Conservation (phyloP, 1,140 invertebrate genomes). For the Nephila pilipes region DNA sequence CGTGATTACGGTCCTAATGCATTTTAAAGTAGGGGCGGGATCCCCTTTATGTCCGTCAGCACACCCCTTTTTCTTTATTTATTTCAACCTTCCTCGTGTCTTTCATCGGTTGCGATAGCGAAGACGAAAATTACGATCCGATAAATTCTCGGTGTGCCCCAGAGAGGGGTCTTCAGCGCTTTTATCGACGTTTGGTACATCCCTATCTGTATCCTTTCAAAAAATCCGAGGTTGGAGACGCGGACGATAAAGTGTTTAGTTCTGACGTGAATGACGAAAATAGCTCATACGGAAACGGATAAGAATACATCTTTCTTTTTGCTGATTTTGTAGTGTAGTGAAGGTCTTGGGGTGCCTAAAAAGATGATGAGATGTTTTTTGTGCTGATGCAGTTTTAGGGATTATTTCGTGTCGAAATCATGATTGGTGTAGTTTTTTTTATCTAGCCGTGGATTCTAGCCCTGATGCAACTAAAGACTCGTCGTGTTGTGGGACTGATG, state of each 20-base stretch:
- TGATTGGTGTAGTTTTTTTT: no score
- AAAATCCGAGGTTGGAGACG: neutral
- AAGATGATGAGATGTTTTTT: no score
- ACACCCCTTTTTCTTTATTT: neutral
- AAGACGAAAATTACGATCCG: constrained; percentile 4
- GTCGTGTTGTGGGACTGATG: no score
- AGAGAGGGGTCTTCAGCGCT: neutral
- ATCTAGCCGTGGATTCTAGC: no score
- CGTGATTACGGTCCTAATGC: neutral
- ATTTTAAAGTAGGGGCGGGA: constrained; percentile 26
- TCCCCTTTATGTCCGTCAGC: neutral
- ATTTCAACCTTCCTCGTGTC: neutral
- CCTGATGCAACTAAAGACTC: no score
- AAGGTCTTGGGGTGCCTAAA: neutral
- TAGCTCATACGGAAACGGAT: neutral
- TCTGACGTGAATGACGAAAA: neutral
- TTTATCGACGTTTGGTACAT: constrained; percentile 4
- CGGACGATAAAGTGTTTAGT: neutral
- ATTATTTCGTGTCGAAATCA: no score
- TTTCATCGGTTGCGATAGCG: neutral
- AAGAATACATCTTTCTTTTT: neutral
- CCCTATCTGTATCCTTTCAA: constrained; percentile 6
- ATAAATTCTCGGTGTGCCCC: neutral
- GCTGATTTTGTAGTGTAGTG: neutral
- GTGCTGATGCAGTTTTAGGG: no score